Base-by-base conservation (phyloP, 2,113 vertebrate species). In the Pteropus alecto region DNA sequence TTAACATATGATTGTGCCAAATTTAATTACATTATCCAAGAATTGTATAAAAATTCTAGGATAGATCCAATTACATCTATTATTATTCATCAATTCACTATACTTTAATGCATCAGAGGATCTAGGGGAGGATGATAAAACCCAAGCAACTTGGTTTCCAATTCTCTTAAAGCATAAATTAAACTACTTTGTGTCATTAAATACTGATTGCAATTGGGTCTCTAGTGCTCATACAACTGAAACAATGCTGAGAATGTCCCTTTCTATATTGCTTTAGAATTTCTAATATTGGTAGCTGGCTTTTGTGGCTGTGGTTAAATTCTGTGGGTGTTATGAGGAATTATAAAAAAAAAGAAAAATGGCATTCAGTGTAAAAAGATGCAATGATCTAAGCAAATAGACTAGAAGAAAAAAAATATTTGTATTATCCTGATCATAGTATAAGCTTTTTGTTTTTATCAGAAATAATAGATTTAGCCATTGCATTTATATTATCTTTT, bases 401-500 rank as follows among this genome's bases (percentile, higher is more conserved):
- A 65, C 76, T 7, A 46, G 8, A 43, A 77, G 93, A 51, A 89
- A 33, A 8, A 2, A 8, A 46, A 11, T 12, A 38, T 71, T 65
- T n/a, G 11, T 19, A 19, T 70, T 35, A 86, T 63, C 30, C 10
- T 68, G 2, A 89, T 4, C 16, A 51, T 30, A 74, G 4, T 26
- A 51, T 30, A 19, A 90, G 41, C 24, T 56, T 60, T 35, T 77
- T 46, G 48, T 46, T 30, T 51, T 84, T 28, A 10, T n/a, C n/a
- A 35, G 73, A 33, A 56, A 35, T 28, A 95, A 89, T 16, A 97
- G 35, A 74, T 56, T n/a, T 82, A 81, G 3, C 28, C 33, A 73
- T 56, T 77, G 92, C 41, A 26, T 7, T 19, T 38, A 0, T 15
- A 28, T 10, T 65, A 9, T 35, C 28, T 61, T 7, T 43, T 84